phyloP scores from a whole-genome alignment of 2,797 vertebrate species.

The Pygocentrus nattereri region DNA sequence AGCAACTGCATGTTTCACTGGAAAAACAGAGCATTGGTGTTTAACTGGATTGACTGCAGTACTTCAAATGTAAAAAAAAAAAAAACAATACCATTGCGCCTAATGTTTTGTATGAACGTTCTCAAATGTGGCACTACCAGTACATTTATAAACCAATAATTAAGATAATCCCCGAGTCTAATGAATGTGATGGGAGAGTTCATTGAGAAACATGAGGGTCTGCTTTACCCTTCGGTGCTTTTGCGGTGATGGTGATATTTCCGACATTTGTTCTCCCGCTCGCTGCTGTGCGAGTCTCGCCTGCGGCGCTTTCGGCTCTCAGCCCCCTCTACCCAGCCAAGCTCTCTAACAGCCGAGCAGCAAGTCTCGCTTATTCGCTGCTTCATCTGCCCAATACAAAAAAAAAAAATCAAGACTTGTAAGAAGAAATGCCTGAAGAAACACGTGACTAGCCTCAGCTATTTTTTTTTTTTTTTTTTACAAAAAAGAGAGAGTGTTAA shows the following conservation, averaged over 20 bases:
- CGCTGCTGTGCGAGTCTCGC: slow-evolving; percentile 87
- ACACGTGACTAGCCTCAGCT: no score
- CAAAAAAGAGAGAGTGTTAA: no score
- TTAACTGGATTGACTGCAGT: no score
- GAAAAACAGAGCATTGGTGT: no score
- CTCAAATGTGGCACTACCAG: no score
- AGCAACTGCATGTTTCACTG: no score
- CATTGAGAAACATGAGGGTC: not conserved
- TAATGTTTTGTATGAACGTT: no score
- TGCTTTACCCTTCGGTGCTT: slow-evolving; percentile 85
- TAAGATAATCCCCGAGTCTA: not conserved
- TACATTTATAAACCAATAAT: no score
- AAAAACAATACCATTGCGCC: no score
- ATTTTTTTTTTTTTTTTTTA: no score
- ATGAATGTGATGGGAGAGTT: not conserved
- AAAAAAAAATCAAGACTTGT: not conserved
- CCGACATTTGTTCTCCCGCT: slow-evolving; percentile 87
- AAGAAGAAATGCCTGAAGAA: not conserved
- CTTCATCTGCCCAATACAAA: slow-evolving; percentile 80
- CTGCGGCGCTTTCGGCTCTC: slow-evolving; percentile 84
- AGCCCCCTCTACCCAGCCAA: slow-evolving; percentile 85
- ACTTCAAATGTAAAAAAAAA: no score
- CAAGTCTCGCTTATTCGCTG: slow-evolving; percentile 80
- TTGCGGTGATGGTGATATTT: slow-evolving; percentile 72
- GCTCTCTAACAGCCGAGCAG: slow-evolving; percentile 82